Conservation (phyloP, 2,113 vertebrate species). For the Misgurnus anguillicaudatus region DNA sequence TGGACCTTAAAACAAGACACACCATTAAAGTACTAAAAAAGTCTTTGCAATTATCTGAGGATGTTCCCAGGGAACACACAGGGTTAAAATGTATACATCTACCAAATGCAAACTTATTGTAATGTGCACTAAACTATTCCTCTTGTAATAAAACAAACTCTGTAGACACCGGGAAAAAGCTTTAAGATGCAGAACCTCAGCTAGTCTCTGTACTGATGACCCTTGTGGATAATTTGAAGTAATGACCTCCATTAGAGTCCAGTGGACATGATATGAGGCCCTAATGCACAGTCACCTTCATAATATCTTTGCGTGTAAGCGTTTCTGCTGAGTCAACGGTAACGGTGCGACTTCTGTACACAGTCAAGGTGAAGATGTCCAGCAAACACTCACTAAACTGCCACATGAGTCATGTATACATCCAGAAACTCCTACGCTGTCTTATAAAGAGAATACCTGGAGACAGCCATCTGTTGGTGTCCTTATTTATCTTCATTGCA, state of each 20-base stretch:
- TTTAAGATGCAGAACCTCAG: background rate
- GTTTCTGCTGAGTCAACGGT: background rate
- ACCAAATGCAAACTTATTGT: too few species aligned
- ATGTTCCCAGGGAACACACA: too few species aligned
- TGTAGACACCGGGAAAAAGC: background rate
- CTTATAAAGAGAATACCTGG: too few species aligned
- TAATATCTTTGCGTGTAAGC: background rate
- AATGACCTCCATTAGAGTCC: constrained; percentile 46
- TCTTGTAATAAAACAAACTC: background rate
- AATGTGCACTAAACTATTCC: background rate
- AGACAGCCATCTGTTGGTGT: too few species aligned
- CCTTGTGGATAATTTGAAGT: constrained; percentile 50
- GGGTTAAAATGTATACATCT: too few species aligned
- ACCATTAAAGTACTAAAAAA: too few species aligned
- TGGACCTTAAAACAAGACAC: too few species aligned
- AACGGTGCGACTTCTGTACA: background rate
- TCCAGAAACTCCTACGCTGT: background rate
- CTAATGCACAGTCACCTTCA: constrained; percentile 39
- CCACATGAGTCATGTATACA: background rate
- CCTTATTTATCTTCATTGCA: too few species aligned
- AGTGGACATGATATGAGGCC: constrained; percentile 27
- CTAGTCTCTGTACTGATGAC: constrained; percentile 39
- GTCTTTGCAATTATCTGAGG: too few species aligned
- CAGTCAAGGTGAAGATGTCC: background rate
- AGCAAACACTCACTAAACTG: background rate